Evolutionary conservation across 2,113 vertebrate species (phyloP).

Genomic region (Probosciger aterrimus): DNA sequence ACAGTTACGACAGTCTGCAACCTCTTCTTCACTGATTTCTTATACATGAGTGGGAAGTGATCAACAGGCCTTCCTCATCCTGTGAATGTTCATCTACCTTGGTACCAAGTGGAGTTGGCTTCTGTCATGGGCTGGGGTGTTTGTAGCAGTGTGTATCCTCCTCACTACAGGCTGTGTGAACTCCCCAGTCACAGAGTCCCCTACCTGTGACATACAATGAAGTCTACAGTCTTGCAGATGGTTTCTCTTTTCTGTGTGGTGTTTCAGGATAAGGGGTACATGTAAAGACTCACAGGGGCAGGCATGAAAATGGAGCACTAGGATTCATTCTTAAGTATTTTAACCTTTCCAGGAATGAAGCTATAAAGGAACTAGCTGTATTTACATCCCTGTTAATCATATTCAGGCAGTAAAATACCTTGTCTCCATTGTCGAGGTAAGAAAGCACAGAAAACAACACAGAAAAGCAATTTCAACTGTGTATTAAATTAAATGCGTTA

Average conservation of each 20-base stretch:
- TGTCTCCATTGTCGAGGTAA: neutral
- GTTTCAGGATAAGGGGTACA: neutral
- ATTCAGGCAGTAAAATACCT: neutral
- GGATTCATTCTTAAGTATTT: neutral
- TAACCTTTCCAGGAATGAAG: neutral
- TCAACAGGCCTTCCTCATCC: neutral
- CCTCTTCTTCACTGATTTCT: neutral
- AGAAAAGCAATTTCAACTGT: neutral
- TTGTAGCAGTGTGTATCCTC: neutral
- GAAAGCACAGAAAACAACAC: neutral
- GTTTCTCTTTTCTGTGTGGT: neutral
- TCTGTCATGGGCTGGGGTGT: neutral
- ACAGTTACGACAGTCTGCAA: fast-evolving
- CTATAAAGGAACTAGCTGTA: neutral
- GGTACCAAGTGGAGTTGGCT: neutral
- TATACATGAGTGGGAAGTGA: neutral
- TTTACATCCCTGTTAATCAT: neutral
- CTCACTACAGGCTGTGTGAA: fast-evolving
- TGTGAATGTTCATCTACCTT: neutral
- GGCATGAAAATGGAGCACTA: neutral
- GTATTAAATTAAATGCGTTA: neutral
- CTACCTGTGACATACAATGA: neutral
- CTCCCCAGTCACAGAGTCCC: neutral
- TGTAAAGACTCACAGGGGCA: neutral
- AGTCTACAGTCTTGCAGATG: neutral